These are phyloP conservation scores for Cepphus grylle DNA, from an alignment of 2,113 vertebrate species.

Conservation along the genomic window DNA sequence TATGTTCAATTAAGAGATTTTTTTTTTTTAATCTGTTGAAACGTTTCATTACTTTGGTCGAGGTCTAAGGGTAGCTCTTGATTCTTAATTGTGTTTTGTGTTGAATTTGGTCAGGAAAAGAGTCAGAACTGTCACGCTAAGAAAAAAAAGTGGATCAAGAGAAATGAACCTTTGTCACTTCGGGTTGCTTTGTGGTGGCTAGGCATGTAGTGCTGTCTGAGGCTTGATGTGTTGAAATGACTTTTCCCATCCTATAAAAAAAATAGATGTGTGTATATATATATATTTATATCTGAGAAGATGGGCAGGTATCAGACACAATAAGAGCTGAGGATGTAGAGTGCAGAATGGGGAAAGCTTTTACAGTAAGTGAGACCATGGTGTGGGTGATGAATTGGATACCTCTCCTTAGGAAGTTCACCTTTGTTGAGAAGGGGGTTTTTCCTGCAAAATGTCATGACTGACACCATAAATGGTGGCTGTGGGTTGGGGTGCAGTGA, in stretches of 20 bases:
- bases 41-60: not conserved
- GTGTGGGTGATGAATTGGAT: fast-evolving
- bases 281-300: not conserved
- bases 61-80: not conserved
- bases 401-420: not conserved
- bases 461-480: not conserved
- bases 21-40: not conserved
- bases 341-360: not conserved
- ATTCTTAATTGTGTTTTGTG: not conserved
- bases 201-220: not conserved
- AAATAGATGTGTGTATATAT: fast-evolving
- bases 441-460: not conserved
- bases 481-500: fast-evolving
- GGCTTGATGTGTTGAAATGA: not conserved
- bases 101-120: not conserved
- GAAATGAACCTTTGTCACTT: not conserved
- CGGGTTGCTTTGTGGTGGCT: not conserved
- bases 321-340: too few species aligned
- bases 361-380: not conserved
- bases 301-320: not conserved
- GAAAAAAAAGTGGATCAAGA: not conserved
- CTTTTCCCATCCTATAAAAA: not conserved
- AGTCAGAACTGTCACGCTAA: not conserved
- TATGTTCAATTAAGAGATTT: not conserved
- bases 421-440: not conserved